Base-by-base conservation (phyloP, 2,888 invertebrate species). In the Hirtodrosophila confusa region DNA sequence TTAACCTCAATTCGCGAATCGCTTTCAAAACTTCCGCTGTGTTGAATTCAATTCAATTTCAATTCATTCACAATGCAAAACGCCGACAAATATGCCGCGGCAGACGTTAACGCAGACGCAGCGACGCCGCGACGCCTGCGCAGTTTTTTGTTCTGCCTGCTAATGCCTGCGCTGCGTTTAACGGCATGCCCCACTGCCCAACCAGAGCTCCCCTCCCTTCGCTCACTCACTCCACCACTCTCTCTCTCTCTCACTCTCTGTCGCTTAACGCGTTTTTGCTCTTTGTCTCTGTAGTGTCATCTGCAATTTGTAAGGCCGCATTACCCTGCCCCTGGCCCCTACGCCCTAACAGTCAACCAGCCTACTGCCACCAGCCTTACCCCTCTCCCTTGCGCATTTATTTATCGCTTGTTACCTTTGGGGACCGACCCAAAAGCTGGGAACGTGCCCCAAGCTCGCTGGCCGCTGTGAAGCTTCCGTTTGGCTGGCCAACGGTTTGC, bases 1-100 rank as follows among this genome's bases (percentile, higher is more conserved):
- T 61, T 72, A 75, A 72, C 75, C 72, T 58, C 68, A 68, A 65
- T 76, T 61, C 61, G 70, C 58, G 31, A 49, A 45, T 23, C 53
- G 70, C 62, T 60, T 66, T 75, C 67, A 75, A 83, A 80, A 85
- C 85, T 85, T 80, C 85, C 80, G 86, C 72, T 80, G 69, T 72
- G 67, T 60, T 65, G 82, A 78, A 56, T 75, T 61, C 65, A 62
- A 66, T 72, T 64, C 65, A 70, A 57, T 50, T 64, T 64, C 31
- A 31, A 8, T 31, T 31, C 74, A 72, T 71, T 82, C 72, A 80
- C 63, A 78, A 75, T 69, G 75, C 78, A 61, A 72, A 85, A 72
- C 48, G 62, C 82, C 66, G 49, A 78, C 70, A 67, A 61, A 70
- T 78, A 78, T 77, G 75, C 75, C 33, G 57, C 57, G 64, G 54